Base-by-base conservation (phyloP, 1,140 invertebrate species). In the Sitodiplosis mosellana region DNA sequence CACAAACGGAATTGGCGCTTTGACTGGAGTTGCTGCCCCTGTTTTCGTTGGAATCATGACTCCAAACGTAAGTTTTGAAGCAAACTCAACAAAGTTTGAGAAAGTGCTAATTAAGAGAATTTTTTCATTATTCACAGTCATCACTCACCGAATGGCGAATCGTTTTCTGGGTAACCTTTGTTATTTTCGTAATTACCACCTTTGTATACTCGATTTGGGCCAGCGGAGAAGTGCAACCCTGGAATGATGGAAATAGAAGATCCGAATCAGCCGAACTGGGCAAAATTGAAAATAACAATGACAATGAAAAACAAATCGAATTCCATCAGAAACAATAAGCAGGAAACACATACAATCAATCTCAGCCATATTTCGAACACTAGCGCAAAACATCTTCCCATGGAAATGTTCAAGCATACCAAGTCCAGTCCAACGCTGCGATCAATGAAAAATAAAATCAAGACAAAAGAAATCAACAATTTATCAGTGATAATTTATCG, bases 131-230 rank as follows among this genome's bases (percentile, higher is more conserved):
- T 58, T 72, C 73, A 47, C 65, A 87, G 82, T 75, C 77, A 56
- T 75, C 76, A 5, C 55, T 81, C n/a, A 63, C 71, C 7, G 75
- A 87, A 66, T 91, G 87, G 87, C 71, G 81, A 48, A 59, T 73
- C 3, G 83, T 90, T 1, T 90, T 89, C 59, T 90, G 83, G 78
- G 80, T 89, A 49, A 73, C 80, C 0, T 70, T 84, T 27, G 78
- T 60, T 0, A 74, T 87, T 1, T 84, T 87, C 52, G 63, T 77
- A 8, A 57, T 78, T 12, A 85, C 84, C 0, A 84, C 82, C 49
- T 51, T 83, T 6, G 58, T 87, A 5, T 92, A 82, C 56, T 65
- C 79, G 6, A 55, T 84, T 7, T 79, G 75, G 65, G 81, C 77
- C 0, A 79, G 77, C 36, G 81, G 76, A 1, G 75, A 83, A 50